Evolutionary conservation across 2,888 invertebrate genomes (phyloP), one percentile per base, ranked within the genome.

Genomic region (Crossocerus cetratus): DNA sequence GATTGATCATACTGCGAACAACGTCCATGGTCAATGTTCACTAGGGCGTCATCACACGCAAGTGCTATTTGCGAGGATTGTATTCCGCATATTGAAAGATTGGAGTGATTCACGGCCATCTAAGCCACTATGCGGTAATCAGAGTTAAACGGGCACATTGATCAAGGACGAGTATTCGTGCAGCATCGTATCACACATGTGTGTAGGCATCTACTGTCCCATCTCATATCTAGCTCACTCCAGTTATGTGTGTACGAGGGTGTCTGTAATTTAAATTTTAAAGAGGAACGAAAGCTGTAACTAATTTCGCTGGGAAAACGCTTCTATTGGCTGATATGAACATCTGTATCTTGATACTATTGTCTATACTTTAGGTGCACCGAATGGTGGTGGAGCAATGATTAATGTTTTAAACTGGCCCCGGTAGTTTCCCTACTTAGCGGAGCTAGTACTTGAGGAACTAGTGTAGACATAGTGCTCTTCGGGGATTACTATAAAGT

Each of bases 261-360:
- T 32, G 32, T 32, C 32, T 32, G 32, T 32, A 32, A 32, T 32
- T 18, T 43, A 14, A 60, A 32, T 8, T 32, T 18, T 43, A 14
- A 60, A 62, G 23, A 54, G 53, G 22, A 32, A 32, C 49, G 21
- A 61, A 67, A 66, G 61, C 71, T 78, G 80, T 23, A 69, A 77
- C 81, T 69, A 64, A 16, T 81, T 74, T 82, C 68, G 73, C 82
- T 83, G 79, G 82, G 32, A 3, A 32, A 79, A 81, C 80, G 86
- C 84, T 86, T 86, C 78, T 85, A 74, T 83, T 84, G 83, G 83
- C 83, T 85, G 83, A 64, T 78, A 74, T 77, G 72, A 71, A 56
- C 68, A 67, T 70, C 66, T 58, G 59, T 43, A 53, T 65, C 42
- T 68, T 43, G 22, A 63, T 55, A 55, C 60, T 18, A 62, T 73